Evolutionary conservation across 2,888 invertebrate species (phyloP).

Genomic region (Sclerodermus sp.): DNA sequence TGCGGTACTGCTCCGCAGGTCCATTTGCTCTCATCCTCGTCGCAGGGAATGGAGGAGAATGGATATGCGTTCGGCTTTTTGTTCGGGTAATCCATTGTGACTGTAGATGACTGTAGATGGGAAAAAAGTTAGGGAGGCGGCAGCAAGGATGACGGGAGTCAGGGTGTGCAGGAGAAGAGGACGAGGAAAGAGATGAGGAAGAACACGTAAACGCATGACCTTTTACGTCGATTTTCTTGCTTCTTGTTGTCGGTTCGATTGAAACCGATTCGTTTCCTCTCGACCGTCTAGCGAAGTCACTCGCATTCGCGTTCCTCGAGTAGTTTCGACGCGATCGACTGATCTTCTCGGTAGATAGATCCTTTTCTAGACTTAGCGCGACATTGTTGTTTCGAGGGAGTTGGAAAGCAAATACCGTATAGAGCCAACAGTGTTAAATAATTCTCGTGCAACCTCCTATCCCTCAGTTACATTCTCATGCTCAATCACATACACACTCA

Average conservation of each 20-base stretch:
- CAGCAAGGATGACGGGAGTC: too few species aligned
- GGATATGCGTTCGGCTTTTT: too few species aligned
- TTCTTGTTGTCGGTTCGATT: constrained; percentile 32
- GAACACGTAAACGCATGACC: constrained; percentile 33
- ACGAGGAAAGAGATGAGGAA: constrained; percentile 4
- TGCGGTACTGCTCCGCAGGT: too few species aligned
- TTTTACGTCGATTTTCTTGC: constrained; percentile 39
- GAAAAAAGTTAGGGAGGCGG: too few species aligned
- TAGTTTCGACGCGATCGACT: constrained; percentile 28
- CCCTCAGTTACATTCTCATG: constrained; percentile 6
- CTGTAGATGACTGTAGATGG: too few species aligned
- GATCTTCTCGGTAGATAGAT: constrained; percentile 33
- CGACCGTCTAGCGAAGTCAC: constrained; percentile 24
- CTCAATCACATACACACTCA: neutral
- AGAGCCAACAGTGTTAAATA: constrained; percentile 16
- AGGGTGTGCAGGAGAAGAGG: constrained; percentile 9
- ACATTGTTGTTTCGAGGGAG: constrained; percentile 24
- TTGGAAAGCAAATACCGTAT: constrained; percentile 23
- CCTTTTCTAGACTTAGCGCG: constrained; percentile 31
- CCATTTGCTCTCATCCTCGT: too few species aligned
- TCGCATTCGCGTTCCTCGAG: constrained; percentile 24
- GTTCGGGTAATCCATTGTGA: too few species aligned
- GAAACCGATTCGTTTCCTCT: constrained; percentile 32
- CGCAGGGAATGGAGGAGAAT: too few species aligned
- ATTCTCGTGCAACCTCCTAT: constrained; percentile 16